phyloP scores from a whole-genome alignment of 2,797 vertebrate genomes.

The Alectoris magna region DNA sequence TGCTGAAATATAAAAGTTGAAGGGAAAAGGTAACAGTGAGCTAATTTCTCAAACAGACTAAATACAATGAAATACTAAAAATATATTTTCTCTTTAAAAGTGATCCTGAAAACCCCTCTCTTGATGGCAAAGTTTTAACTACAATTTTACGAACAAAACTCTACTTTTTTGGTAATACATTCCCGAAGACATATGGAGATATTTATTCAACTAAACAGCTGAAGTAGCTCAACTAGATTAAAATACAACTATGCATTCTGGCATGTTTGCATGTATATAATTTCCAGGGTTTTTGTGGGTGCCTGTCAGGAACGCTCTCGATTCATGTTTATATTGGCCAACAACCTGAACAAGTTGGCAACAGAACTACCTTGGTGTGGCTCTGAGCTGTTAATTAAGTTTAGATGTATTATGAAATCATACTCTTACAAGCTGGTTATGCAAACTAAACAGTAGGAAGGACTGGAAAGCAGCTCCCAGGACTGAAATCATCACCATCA shows the following conservation, averaged over 20 bases:
- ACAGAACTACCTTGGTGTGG: not conserved
- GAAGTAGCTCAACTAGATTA: conserved; percentile 64
- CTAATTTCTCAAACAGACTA: conserved; percentile 36
- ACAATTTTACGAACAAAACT: conserved; percentile 31
- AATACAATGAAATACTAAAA: not conserved
- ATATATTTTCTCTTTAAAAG: conserved; percentile 37
- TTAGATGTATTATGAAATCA: not conserved
- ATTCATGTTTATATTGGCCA: not conserved
- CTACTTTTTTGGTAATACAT: conserved; percentile 62
- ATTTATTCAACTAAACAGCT: conserved; percentile 46
- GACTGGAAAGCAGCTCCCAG: not conserved
- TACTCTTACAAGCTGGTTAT: not conserved
- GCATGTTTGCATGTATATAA: not conserved
- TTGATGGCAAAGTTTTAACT: conserved; percentile 18
- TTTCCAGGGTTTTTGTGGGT: not conserved
- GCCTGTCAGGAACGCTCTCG: not conserved
- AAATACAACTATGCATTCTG: conserved; percentile 29
- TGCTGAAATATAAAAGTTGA: conserved; percentile 34
- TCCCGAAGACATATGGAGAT: conserved; percentile 16
- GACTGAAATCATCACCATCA: not conserved
- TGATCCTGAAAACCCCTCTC: conserved; percentile 41
- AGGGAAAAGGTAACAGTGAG: conserved; percentile 18
- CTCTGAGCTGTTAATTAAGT: not conserved
- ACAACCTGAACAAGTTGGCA: not conserved
- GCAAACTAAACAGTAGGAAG: not conserved